Base-by-base conservation (phyloP, 2,797 vertebrate species). In the Halcyon smyrnensis region DNA sequence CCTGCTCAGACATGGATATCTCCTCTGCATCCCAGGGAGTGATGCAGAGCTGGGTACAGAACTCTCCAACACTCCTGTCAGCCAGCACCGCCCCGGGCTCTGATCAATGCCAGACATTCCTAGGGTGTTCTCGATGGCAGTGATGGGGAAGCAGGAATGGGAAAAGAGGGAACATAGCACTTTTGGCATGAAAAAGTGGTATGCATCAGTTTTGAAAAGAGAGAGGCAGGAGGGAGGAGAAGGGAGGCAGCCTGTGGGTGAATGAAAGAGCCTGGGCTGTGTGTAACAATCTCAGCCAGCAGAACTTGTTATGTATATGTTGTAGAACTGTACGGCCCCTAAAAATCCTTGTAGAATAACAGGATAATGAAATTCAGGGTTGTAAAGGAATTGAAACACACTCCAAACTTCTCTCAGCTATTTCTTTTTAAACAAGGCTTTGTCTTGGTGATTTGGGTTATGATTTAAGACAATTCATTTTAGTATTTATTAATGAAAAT, bases 11-110 rank as follows among this genome's bases (percentile, higher is more conserved):
- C 1, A 1, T 2, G 27, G 41, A 19, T 25, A 43, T 23, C 51
- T 70, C 37, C 57, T 45, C 62, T 21, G 30, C 12, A 68, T 48
- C 53, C 81, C 68, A 62, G 12, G 3, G 1, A 43, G n/a, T 27
- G 69, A 76, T 65, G 63, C 67, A 68, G 32, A 60, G 50, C 41
- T 78, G 69, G 16, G 57, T 16, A 37, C 59, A 39, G 28, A 84
- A 36, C n/a, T 16, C 68, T 57, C 23, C 0, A 1, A 54, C 39
- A 12, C 48, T 21, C 12, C 56, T 63, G 64, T 71, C 39, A 45
- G 27, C 27, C 51, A 53, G 51, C 27, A 53, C 23, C 12, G 7
- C 46, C 51, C 37, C 0, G 0, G 51, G 8, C 30, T 65, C 73
- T 73, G 50, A 65, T 48, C 70, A 64, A 16, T n/a, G 48, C 30